These are phyloP conservation scores for Alectoris magna DNA, from an alignment of 2,797 vertebrate species.

Conservation along the genomic window DNA sequence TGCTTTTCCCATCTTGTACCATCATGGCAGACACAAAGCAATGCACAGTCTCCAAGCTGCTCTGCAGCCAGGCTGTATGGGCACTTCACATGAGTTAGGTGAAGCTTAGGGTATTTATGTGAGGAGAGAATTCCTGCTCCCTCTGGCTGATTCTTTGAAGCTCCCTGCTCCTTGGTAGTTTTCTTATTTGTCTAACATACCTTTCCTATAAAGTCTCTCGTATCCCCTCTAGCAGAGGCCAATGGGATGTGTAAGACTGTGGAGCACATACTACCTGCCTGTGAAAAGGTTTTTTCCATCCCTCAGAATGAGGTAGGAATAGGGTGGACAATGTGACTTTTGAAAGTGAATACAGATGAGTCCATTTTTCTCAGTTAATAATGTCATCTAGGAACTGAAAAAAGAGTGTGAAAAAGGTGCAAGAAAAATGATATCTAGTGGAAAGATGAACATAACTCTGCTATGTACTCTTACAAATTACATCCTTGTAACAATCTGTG, in stretches of 20 bases:
- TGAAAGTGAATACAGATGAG: not conserved
- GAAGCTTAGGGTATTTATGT: fast-evolving
- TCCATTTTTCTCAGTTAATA: not conserved
- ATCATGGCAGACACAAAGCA: not conserved
- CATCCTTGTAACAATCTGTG: not conserved
- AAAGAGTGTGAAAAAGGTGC: not conserved
- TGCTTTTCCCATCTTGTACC: not conserved
- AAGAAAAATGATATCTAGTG: not conserved
- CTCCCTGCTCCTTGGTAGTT: not conserved
- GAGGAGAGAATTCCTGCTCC: not conserved
- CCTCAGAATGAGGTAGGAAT: not conserved
- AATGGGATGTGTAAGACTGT: not conserved
- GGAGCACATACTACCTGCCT: not conserved
- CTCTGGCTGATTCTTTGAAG: not conserved
- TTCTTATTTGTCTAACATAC: not conserved
- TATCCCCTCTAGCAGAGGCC: not conserved
- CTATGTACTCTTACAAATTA: not conserved
- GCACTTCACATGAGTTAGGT: not conserved
- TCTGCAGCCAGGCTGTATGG: not conserved
- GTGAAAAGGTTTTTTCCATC: not conserved
- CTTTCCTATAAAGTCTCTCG: not conserved
- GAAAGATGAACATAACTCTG: not conserved
- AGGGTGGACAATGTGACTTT: not conserved
- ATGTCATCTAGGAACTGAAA: not conserved
- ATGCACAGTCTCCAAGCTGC: fast-evolving